These are phyloP conservation scores for Acyrthosiphon pisum DNA, from an alignment of 1,140 invertebrate genomes.

Conservation along the genomic window DNA sequence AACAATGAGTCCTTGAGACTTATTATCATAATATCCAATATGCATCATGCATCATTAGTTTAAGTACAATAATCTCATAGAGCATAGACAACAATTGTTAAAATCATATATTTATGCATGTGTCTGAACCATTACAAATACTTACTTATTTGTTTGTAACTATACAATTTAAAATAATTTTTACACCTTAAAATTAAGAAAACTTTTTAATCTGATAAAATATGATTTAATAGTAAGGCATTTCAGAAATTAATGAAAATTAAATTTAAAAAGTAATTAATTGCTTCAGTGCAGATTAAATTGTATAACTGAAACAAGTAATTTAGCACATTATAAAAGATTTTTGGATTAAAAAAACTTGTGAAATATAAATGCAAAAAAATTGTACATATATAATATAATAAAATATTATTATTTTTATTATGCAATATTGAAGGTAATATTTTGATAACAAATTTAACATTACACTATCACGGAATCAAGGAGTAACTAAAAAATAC, in stretches of 20 bases:
- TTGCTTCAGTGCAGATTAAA: neutral
- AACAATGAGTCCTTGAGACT: slow-evolving; percentile 9
- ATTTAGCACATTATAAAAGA: neutral
- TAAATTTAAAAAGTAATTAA: neutral
- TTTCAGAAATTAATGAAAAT: neutral
- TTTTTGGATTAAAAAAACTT: neutral
- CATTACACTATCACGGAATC: neutral
- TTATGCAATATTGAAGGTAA: slow-evolving; percentile 1
- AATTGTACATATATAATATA: neutral
- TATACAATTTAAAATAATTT: neutral
- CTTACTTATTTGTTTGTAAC: neutral
- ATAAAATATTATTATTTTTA: neutral
- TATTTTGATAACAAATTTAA: slow-evolving; percentile 14
- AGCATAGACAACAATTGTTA: neutral
- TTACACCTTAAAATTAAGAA: neutral
- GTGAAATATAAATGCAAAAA: neutral
- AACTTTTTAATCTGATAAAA: neutral
- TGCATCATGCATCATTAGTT: neutral
- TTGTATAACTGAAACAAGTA: neutral
- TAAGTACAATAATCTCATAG: neutral
- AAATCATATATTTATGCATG: neutral
- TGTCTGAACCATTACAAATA: neutral
- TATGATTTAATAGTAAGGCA: neutral
- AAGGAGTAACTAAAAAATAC: neutral
- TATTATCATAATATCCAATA: neutral